Conservation (phyloP, 2,113 vertebrate genomes). For the Benitochromis conjunctus region DNA sequence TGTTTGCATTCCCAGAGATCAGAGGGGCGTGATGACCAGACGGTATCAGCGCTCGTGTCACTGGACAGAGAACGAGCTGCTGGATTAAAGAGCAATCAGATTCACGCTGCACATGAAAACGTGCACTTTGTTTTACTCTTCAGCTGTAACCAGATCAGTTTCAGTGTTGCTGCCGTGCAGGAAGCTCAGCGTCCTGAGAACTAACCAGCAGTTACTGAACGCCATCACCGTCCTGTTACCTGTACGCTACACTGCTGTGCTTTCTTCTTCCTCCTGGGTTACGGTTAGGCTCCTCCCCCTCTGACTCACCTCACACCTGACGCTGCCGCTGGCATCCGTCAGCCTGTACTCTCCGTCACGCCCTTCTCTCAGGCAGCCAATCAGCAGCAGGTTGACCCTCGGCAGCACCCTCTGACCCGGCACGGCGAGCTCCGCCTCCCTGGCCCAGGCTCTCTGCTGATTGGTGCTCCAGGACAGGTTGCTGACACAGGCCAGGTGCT, state of each 20-base stretch:
- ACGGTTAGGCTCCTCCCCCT: background rate
- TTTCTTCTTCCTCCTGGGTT: background rate
- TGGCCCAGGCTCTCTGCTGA: constrained; percentile 73
- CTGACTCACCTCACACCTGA: constrained; percentile 75
- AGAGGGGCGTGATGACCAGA: background rate
- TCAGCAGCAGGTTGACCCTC: constrained; percentile 76
- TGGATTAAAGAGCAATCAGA: background rate
- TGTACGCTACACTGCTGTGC: background rate
- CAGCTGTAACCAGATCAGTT: accelerated
- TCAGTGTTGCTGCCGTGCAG: background rate
- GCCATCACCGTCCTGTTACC: background rate
- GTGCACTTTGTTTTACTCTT: background rate
- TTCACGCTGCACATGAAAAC: background rate
- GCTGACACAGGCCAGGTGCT: constrained; percentile 76
- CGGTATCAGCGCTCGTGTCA: background rate
- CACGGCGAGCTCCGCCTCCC: constrained; percentile 57
- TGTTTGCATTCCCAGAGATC: background rate
- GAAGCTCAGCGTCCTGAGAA: background rate
- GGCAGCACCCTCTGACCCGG: constrained; percentile 48
- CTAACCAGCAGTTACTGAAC: background rate
- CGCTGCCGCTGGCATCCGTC: constrained; percentile 70
- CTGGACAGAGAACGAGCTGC: background rate
- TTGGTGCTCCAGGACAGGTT: constrained; percentile 78
- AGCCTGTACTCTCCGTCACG: constrained; percentile 66
- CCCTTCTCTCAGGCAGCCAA: constrained; percentile 74